phyloP scores from a whole-genome alignment of 2,113 vertebrate genomes.

The Sinocyclocheilus anophthalmus region DNA sequence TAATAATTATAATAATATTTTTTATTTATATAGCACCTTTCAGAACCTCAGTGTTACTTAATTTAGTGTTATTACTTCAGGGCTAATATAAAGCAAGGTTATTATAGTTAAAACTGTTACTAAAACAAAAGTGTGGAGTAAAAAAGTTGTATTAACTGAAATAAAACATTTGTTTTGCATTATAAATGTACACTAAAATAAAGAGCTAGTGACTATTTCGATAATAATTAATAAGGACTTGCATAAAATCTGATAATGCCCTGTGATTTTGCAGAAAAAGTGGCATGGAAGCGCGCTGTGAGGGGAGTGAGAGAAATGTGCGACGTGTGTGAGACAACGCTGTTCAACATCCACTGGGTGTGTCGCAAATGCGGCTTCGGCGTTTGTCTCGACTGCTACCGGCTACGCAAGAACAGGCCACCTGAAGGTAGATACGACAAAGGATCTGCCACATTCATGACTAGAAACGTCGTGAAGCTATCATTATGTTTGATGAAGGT shows the following conservation, averaged over 20 bases:
- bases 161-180: not conserved
- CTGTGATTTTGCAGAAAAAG: constrained; percentile 81
- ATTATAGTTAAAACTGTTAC: too few species aligned
- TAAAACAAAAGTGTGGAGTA: too few species aligned
- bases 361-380: constrained; percentile 98
- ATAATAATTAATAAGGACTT: not conserved
- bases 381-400: constrained; percentile 96
- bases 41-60: too few species aligned
- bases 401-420: constrained; percentile 90
- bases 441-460: not conserved
- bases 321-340: constrained; percentile 95
- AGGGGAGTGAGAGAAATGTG: constrained; percentile 97
- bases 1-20: too few species aligned
- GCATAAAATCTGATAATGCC: not conserved
- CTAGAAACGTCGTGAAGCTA: not conserved
- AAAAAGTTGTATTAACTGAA: not conserved
- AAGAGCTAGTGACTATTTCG: not conserved
- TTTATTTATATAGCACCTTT: too few species aligned
- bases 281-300: constrained; percentile 97
- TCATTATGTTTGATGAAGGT: not conserved
- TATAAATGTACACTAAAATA: not conserved
- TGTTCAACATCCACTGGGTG: constrained; percentile 99
- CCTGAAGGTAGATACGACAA: constrained; percentile 80
- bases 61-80: too few species aligned
- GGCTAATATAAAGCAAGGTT: too few species aligned